A percentile compares a stretch with the other conserved stretches of the same genome.
phyloP scores from a whole-genome alignment of 1,140 invertebrate genomes.

The Meloidogyne exigua region DNA sequence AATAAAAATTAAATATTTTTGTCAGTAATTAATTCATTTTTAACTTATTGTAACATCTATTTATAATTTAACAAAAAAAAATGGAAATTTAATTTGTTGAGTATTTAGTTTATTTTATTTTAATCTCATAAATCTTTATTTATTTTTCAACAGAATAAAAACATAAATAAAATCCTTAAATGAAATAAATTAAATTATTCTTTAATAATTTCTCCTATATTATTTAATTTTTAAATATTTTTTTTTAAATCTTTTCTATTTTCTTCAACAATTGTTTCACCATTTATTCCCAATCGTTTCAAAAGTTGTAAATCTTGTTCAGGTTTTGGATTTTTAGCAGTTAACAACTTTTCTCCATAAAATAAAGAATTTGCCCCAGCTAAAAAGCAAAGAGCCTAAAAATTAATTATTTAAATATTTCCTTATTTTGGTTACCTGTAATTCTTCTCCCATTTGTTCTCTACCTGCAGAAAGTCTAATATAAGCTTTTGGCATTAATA shows the following conservation, averaged over 20 bases:
- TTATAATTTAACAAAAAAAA: too few relatives aligned
- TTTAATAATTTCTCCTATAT: background rate
- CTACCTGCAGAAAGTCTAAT: constrained; percentile 20
- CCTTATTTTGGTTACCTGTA: background rate
- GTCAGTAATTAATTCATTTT: too few relatives aligned
- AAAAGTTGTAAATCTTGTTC: constrained; percentile 16
- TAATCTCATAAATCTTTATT: too few relatives aligned
- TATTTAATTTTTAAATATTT: background rate
- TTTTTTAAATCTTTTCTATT: background rate
- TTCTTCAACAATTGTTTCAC: constrained; percentile 17
- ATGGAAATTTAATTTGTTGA: too few relatives aligned
- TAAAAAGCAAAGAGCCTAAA: constrained; percentile 20
- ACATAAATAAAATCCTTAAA: too few relatives aligned
- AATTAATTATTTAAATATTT: background rate
- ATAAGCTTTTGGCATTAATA: constrained; percentile 24
- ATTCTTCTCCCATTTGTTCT: constrained; percentile 29
- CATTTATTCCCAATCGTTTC: constrained; percentile 8
- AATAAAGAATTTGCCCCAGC: constrained; percentile 27
- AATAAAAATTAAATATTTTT: too few relatives aligned
- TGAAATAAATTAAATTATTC: too few relatives aligned
- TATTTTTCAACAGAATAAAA: too few relatives aligned
- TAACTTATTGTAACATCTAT: too few relatives aligned
- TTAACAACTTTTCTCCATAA: constrained; percentile 24
- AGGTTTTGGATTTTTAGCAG: constrained; percentile 15
- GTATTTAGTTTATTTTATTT: too few relatives aligned